A percentile compares a stretch with the other conserved stretches of the same genome.
These are phyloP conservation scores for Serilophus lunatus DNA, from an alignment of 2,113 vertebrate genomes.

Conservation along the genomic window DNA sequence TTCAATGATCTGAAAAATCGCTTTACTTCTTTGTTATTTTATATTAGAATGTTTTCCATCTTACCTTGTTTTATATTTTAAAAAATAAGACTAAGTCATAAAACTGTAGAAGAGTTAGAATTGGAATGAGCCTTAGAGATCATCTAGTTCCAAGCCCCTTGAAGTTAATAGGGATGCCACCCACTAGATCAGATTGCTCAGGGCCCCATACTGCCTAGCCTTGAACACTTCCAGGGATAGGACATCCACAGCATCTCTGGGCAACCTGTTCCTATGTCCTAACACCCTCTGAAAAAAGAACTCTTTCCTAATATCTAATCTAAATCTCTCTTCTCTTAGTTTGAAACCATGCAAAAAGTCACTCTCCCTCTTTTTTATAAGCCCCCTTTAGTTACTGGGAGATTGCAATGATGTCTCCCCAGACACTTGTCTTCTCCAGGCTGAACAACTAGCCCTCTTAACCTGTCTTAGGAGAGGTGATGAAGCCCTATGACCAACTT, in stretches of 20 bases:
- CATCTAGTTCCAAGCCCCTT: not conserved
- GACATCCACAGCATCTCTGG: not conserved
- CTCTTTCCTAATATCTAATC: not conserved
- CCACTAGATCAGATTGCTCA: not conserved
- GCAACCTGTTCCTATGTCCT: not conserved
- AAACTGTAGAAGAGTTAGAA: not conserved
- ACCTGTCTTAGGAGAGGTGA: not conserved
- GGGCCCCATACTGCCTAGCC: not conserved
- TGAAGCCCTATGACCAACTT: not conserved
- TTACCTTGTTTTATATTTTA: not conserved
- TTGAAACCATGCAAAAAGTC: not conserved
- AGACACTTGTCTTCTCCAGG: not conserved
- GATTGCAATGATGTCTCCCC: not conserved
- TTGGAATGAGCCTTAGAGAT: not conserved
- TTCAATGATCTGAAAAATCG: not conserved
- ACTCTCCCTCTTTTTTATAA: not conserved
- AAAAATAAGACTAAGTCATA: not conserved
- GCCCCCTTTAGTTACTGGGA: not conserved
- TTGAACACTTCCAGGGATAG: not conserved
- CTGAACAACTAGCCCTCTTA: not conserved
- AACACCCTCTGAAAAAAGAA: not conserved
- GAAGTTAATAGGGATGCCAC: not conserved
- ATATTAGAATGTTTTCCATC: not conserved
- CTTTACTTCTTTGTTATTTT: not conserved
- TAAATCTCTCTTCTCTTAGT: not conserved